Evolutionary conservation across 2,113 vertebrate genomes (phyloP), one percentile per base, ranked within the genome.

Genomic region (Sceloporus tristichus): DNA sequence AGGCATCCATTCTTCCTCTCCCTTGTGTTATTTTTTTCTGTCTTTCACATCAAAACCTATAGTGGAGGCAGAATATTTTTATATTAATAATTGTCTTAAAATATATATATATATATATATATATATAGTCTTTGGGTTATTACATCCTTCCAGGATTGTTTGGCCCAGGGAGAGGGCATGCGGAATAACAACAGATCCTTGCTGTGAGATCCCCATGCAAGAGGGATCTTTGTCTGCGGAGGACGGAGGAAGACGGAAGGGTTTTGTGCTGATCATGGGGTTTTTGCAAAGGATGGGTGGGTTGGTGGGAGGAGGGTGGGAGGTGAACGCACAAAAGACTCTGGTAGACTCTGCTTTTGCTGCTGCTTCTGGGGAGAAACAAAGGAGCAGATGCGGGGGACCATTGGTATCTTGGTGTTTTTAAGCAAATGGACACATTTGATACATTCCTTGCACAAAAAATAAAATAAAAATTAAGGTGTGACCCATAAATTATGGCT

Each of bases 311-410:
- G 25, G 25, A 9, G 4, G 68, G 56, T 23, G 40, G 25, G 29
- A 23, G 59, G 13, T 23, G 73, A 68, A 59, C 21, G 71, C 79
- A 53, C 53, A 78, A 83, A 83, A 78, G 80, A 16, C 80, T 48
- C 34, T 2, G n/a, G 29, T 8, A 27, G 82, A 16, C 76, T 53
- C 34, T 42, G 29, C 48, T 40, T 53, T 25, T 42, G 29, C 48
- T 40, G 29, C 65, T 29, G 59, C 38, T 1, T 27, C 73, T 79
- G 18, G 13, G 54, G 59, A 71, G 62, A 80, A 90, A 90, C 89
- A 90, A 90, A 90, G 89, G 54, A 85, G 56, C 76, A 1, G 40
- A 79, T 79, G 13, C 3, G n/a, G 62, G 27, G 59, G 59, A 62
- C 59, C 59, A 18, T 62, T 14, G 16, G 59, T 18, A 62, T 3